Percentiles rank a stretch among this genome's conserved stretches.
These are phyloP conservation scores for Phaonia tiefii DNA, from an alignment of 2,888 invertebrate species.

Conservation along the genomic window DNA sequence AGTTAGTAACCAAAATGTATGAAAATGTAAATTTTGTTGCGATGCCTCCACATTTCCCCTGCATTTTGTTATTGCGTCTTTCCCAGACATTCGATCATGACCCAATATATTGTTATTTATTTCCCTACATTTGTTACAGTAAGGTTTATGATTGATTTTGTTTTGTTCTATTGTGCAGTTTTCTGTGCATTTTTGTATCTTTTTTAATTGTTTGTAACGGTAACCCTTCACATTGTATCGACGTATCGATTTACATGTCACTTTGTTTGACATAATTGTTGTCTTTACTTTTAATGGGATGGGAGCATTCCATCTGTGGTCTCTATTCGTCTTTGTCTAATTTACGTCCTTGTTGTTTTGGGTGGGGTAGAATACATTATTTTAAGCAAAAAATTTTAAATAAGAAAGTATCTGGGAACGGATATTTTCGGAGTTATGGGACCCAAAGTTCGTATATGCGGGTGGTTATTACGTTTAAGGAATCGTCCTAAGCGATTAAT, in stretches of 20 bases:
- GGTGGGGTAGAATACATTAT: too few relatives aligned
- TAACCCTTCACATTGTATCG: slow-evolving; percentile 1
- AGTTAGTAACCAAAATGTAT: slow-evolving; percentile 32
- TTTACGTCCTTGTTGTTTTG: too few relatives aligned
- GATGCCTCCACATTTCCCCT: neutral
- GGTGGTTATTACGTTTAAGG: too few relatives aligned
- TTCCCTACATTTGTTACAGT: neutral
- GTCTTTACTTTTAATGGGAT: too few relatives aligned
- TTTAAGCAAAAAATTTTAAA: too few relatives aligned
- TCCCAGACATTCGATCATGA: neutral
- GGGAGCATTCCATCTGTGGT: too few relatives aligned
- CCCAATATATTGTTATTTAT: neutral
- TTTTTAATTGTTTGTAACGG: neutral
- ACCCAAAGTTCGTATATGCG: too few relatives aligned
- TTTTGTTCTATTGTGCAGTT: slow-evolving; percentile 10
- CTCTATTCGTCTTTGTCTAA: too few relatives aligned
- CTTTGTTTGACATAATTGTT: too few relatives aligned
- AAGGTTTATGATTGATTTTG: neutral
- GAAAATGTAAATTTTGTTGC: slow-evolving; percentile 20
- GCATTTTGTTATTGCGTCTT: slow-evolving; percentile 12
- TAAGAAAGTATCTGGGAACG: too few relatives aligned
- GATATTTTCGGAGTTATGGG: too few relatives aligned
- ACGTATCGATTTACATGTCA: slow-evolving; percentile 4
- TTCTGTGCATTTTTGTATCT: neutral
- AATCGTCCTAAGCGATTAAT: too few relatives aligned